These are phyloP conservation scores for Oreohelix idahoensis DNA, from an alignment of 1,140 invertebrate species.

Conservation along the genomic window DNA sequence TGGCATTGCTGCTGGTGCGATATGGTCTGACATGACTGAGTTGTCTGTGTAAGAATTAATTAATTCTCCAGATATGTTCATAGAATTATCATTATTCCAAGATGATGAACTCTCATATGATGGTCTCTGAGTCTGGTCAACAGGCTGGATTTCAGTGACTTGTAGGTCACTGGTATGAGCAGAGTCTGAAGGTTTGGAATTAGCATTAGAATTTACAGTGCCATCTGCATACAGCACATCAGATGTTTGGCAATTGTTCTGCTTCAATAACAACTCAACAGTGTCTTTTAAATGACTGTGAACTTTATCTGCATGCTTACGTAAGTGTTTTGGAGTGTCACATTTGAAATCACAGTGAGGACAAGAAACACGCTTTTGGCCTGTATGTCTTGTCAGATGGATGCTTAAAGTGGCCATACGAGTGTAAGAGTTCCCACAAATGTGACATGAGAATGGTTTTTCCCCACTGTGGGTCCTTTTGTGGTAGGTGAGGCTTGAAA, in stretches of 20 bases:
- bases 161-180: not conserved
- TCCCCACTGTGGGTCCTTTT: conserved; percentile 42
- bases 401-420: conserved; percentile 35
- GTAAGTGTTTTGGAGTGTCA: conserved; percentile 21
- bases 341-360: conserved; percentile 30
- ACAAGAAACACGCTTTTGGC: conserved; percentile 33
- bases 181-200: not conserved
- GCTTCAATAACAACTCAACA: not conserved
- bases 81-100: not conserved
- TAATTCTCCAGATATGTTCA: not conserved
- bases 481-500: conserved; percentile 34
- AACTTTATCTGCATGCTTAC: not conserved
- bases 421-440: conserved; percentile 42
- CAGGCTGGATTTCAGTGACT: not conserved
- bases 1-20: not conserved
- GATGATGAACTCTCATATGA: too few species aligned
- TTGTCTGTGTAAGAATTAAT: not conserved
- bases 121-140: not conserved
- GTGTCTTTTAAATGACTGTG: not conserved
- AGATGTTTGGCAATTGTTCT: not conserved
- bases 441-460: conserved; percentile 44
- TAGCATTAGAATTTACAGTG: not conserved
- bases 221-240: not conserved
- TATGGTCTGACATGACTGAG: not conserved
- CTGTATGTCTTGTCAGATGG: conserved; percentile 40